phyloP scores from a whole-genome alignment of 30 jellyfish, hydroid and myxozoan species.

The Mastigias papua region DNA sequence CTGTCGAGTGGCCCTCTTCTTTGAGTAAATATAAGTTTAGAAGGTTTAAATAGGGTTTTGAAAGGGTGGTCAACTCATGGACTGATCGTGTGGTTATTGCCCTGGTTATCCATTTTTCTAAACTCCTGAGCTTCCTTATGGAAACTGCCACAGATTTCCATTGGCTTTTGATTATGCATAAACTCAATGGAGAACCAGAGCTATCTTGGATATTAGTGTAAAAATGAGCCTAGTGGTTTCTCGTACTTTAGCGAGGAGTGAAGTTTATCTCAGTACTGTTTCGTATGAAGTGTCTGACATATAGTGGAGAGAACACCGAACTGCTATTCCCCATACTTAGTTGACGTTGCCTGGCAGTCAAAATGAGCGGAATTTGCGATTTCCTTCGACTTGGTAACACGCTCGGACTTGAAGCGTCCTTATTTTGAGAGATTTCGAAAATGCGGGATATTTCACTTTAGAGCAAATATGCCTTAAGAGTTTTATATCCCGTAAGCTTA shows the following conservation, averaged over 20 bases:
- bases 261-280: no score
- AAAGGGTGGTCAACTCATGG: neutral
- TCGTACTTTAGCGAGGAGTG: no score
- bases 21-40: no score
- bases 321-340: neutral
- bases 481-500: conserved; percentile 16
- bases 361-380: conserved; percentile 1
- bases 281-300: no score
- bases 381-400: conserved; percentile 5
- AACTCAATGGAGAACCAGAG: no score
- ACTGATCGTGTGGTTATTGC: neutral
- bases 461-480: conserved; percentile 22
- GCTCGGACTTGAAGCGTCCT: conserved; percentile 4
- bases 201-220: no score
- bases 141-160: neutral
- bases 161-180: neutral
- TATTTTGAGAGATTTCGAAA: conserved; percentile 13
- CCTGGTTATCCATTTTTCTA: neutral
- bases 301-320: no score
- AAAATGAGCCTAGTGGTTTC: no score
- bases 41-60: neutral
- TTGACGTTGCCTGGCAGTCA: neutral
- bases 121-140: neutral
- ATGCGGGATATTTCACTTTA: neutral
- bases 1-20: neutral